Evolutionary conservation across 1,140 invertebrate genomes (phyloP).

Genomic region (Pomphorhynchus laevis): DNA sequence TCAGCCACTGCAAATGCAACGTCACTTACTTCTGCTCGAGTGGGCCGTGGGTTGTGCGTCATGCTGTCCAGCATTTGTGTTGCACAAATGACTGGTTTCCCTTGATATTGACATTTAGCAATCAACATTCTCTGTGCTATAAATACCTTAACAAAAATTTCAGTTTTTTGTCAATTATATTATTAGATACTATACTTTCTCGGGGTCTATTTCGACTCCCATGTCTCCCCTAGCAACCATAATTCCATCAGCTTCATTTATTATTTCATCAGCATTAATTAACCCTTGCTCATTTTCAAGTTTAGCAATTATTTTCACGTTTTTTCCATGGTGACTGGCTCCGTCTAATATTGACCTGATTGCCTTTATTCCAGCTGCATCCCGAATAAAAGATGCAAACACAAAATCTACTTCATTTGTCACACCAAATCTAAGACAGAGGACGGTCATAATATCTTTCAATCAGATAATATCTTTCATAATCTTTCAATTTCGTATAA

Average conservation of each 20-base stretch:
- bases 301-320: conserved; percentile 22
- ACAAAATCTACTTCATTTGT: conserved; percentile 43
- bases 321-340: background rate
- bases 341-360: conserved; percentile 52
- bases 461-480: background rate
- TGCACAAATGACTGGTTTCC: conserved; percentile 1
- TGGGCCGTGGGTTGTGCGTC: background rate
- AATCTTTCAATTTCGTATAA: too few relatives aligned
- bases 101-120: background rate
- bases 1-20: conserved; percentile 1
- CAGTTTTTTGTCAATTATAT: conserved; percentile 13
- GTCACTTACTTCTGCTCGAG: background rate
- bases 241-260: conserved; percentile 19
- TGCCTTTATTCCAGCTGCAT: conserved; percentile 45
- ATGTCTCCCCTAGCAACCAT: conserved; percentile 22
- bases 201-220: conserved; percentile 19
- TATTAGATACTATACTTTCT: too few relatives aligned
- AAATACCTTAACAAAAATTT: conserved; percentile 12
- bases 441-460: too few relatives aligned
- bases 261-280: conserved; percentile 21
- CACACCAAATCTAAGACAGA: background rate
- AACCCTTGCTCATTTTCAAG: conserved; percentile 22
- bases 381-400: conserved; percentile 85
- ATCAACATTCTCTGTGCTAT: conserved; percentile 9
- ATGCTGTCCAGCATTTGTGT: conserved; percentile 1